Base-by-base conservation (phyloP, 2,113 vertebrate genomes). In the Rostratula benghalensis region DNA sequence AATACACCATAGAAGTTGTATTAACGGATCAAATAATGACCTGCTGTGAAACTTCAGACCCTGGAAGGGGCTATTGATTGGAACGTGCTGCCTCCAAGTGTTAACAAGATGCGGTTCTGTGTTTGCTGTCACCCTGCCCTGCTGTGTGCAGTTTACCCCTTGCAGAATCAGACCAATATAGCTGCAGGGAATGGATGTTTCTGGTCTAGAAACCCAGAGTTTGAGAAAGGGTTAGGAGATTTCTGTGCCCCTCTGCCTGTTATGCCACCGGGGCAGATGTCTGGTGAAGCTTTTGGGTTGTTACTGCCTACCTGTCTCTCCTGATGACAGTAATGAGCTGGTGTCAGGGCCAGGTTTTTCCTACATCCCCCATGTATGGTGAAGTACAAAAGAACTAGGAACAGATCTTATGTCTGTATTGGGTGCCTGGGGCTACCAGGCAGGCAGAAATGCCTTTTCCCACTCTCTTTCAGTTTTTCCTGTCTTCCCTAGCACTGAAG, bases 361-460 rank as follows among this genome's bases (percentile, higher is more conserved):
- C 3, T 7, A 2, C 46, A 1, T 64, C 2, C 4, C 6, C 6
- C 4, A 1, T 3, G 6, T 50, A 3, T 14, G 8, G 7, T 4
- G n/a, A 21, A 43, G 25, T 7, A 51, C 3, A 63, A 10, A 48
- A 77, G n/a, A 59, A 3, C 5, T 50, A 4, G 9, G 7, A 11
- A 74, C 6, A n/a, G 15, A 9, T n/a, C 24, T 92, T 4, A 1
- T 23, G 13, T 19, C 39, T 1, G 2, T 1, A 6, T 4, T 14
- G 30, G 6, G 8, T 46, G 28, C 13, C 30, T 37, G 13, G 5
- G 25, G 23, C 25, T 74, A 37, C 5, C 28, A 77, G 22, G 3
- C 30, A 22, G 56, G 15, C 41, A 74, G 35, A 67, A 85, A 74
- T 81, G 5, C 6, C 2, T 35, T 41, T 54, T 61, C 20, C 3